A percentile compares a stretch with the other conserved stretches of the same genome.
These are phyloP conservation scores for Psilanteris sp. DNA, from an alignment of 1,140 invertebrate species.

Conservation along the genomic window DNA sequence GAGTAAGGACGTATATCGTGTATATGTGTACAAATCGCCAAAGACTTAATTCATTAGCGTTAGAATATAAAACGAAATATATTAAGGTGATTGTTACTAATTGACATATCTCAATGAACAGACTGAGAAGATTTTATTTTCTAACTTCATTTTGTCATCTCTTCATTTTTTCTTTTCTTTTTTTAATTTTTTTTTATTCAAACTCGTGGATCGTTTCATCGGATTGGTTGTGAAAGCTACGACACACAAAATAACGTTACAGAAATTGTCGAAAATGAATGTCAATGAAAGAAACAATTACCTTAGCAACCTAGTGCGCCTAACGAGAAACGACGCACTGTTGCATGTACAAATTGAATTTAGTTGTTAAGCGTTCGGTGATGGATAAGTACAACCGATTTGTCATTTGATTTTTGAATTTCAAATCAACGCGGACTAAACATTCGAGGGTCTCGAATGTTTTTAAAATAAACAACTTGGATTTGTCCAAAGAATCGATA, in stretches of 20 bases:
- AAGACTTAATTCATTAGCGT: constrained; percentile 46
- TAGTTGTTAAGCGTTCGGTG: constrained; percentile 25
- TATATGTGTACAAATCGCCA: constrained; percentile 54
- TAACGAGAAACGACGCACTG: not conserved
- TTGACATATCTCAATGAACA: constrained; percentile 14
- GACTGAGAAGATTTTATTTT: not conserved
- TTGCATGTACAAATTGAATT: constrained; percentile 38
- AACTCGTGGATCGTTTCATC: too few relatives aligned
- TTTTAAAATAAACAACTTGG: too few relatives aligned
- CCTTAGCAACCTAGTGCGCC: too few relatives aligned
- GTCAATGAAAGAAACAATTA: constrained; percentile 31
- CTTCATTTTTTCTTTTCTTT: too few relatives aligned
- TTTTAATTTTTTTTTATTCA: too few relatives aligned
- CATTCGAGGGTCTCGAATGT: too few relatives aligned
- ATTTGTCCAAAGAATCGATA: too few relatives aligned
- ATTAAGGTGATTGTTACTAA: constrained; percentile 9
- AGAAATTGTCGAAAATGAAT: constrained; percentile 1
- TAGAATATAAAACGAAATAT: constrained; percentile 5
- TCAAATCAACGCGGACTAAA: too few relatives aligned
- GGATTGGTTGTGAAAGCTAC: too few relatives aligned
- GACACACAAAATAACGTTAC: too few relatives aligned
- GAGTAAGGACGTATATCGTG: too few relatives aligned
- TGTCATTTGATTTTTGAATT: not conserved
- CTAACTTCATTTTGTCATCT: too few relatives aligned
- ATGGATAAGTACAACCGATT: constrained; percentile 2